Conservation (phyloP, 2,797 vertebrate genomes). For the Eupleurogrammus muticus region DNA sequence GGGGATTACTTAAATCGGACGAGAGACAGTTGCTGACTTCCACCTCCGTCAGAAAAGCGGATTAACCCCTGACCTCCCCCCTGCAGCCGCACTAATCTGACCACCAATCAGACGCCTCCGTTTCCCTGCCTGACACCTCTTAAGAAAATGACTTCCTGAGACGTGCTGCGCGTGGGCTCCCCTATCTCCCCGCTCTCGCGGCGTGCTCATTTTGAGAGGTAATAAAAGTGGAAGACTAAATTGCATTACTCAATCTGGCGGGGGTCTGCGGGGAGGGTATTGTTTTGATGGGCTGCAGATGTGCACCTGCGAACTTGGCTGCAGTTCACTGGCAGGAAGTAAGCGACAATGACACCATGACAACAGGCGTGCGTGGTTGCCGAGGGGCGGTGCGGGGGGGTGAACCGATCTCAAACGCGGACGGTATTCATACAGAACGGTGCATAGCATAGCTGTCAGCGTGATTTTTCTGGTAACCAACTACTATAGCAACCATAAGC, state of each 20-base stretch:
- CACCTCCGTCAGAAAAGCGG: conserved; percentile 64
- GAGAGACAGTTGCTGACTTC: conserved; percentile 65
- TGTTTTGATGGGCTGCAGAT: conserved; percentile 81
- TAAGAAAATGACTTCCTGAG: conserved; percentile 78
- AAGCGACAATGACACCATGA: conserved; percentile 70
- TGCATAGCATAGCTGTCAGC: no score
- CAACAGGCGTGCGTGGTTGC: conserved; percentile 52
- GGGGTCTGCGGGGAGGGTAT: conserved; percentile 71
- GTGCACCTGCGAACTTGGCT: conserved; percentile 72
- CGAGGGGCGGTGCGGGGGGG: conserved; percentile 24
- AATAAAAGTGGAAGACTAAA: conserved; percentile 77
- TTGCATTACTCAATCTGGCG: conserved; percentile 77
- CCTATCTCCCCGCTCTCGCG: conserved; percentile 43
- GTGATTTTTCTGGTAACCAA: no score
- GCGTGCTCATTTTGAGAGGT: conserved; percentile 70
- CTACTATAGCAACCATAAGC: no score
- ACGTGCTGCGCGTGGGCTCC: conserved; percentile 39
- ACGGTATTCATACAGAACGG: no score
- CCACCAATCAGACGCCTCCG: conserved; percentile 69
- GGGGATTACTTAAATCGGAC: conserved; percentile 55
- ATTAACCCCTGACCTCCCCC: conserved; percentile 79
- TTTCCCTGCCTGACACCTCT: conserved; percentile 70
- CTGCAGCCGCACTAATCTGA: conserved; percentile 68
- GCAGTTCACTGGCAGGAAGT: conserved; percentile 61
- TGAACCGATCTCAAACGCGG: no score